A percentile compares a stretch with the other conserved stretches of the same genome.
These are phyloP conservation scores for Ophion ventricosus DNA, from an alignment of 2,888 invertebrate genomes.

Conservation along the genomic window DNA sequence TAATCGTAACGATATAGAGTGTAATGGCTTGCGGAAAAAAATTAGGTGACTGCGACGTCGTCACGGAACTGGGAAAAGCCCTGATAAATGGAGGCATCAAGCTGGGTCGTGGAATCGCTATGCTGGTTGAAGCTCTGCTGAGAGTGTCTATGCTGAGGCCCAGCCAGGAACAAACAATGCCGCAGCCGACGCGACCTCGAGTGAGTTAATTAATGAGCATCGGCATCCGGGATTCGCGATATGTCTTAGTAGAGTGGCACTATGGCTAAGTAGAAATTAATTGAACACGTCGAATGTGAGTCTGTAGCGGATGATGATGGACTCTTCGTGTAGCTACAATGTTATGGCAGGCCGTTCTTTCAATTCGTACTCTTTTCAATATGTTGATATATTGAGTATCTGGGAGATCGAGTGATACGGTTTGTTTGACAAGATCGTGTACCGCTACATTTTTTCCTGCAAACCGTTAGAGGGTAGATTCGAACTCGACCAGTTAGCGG, in stretches of 20 bases:
- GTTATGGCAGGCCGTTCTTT: background rate
- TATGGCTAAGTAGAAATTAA: background rate
- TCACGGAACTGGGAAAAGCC: slow-evolving; percentile 74
- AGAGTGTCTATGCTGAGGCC: slow-evolving; percentile 85
- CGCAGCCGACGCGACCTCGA: slow-evolving; percentile 84
- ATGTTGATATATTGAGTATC: too few relatives aligned
- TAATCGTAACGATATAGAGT: background rate
- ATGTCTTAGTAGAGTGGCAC: background rate
- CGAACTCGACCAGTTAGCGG: too few relatives aligned
- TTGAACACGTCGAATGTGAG: background rate
- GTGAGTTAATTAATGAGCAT: slow-evolving; percentile 77
- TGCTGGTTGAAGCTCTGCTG: slow-evolving; percentile 85
- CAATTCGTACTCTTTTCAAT: background rate
- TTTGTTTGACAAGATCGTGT: too few relatives aligned
- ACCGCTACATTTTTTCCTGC: too few relatives aligned
- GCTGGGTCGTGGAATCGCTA: slow-evolving; percentile 77
- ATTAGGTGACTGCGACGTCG: slow-evolving; percentile 76
- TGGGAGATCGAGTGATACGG: too few relatives aligned
- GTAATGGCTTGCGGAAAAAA: slow-evolving; percentile 57
- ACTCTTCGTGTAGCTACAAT: background rate
- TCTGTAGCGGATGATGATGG: background rate
- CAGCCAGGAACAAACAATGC: slow-evolving; percentile 84
- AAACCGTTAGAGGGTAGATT: too few relatives aligned
- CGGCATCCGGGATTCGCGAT: background rate
- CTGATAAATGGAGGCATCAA: slow-evolving; percentile 76